Evolutionary conservation across 2,888 invertebrate genomes (phyloP).

Genomic region (Drosophila mimetica): DNA sequence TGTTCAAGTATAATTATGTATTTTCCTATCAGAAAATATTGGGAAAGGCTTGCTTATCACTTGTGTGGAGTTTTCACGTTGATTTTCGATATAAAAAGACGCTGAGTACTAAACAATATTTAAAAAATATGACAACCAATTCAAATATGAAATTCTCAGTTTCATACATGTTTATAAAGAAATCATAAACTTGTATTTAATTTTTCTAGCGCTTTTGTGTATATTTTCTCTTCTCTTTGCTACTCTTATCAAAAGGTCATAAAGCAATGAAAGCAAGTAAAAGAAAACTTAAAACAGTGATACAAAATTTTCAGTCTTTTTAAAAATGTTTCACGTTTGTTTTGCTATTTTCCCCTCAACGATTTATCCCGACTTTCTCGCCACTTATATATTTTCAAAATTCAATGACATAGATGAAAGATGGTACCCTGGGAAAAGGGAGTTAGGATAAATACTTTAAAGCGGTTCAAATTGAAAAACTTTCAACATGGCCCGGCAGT

Average conservation of each 20-base stretch:
- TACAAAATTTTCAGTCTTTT: constrained; percentile 18
- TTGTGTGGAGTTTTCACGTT: too few species aligned
- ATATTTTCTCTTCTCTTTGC: neutral
- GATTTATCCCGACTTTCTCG: constrained; percentile 24
- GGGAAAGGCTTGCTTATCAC: too few species aligned
- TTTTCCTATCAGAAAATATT: too few species aligned
- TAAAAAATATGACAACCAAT: too few species aligned
- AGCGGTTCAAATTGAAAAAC: constrained; percentile 78
- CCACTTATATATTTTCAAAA: constrained; percentile 21
- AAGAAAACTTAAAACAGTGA: constrained; percentile 21
- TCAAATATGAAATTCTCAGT: too few species aligned
- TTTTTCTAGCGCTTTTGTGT: neutral
- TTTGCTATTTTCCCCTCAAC: constrained; percentile 9
- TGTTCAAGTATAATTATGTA: too few species aligned
- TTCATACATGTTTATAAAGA: too few species aligned
- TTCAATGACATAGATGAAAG: constrained; percentile 31
- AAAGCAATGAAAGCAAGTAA: neutral
- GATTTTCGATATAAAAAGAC: too few species aligned
- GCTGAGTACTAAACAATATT: too few species aligned
- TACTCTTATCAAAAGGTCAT: constrained; percentile 28
- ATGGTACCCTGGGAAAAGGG: constrained; percentile 6
- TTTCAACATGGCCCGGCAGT: constrained; percentile 59
- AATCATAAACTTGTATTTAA: neutral
- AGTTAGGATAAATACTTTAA: constrained; percentile 64
- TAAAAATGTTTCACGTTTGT: constrained; percentile 16